Evolutionary conservation across 2,797 vertebrate species (phyloP).

Genomic region (Eupleurogrammus muticus): DNA sequence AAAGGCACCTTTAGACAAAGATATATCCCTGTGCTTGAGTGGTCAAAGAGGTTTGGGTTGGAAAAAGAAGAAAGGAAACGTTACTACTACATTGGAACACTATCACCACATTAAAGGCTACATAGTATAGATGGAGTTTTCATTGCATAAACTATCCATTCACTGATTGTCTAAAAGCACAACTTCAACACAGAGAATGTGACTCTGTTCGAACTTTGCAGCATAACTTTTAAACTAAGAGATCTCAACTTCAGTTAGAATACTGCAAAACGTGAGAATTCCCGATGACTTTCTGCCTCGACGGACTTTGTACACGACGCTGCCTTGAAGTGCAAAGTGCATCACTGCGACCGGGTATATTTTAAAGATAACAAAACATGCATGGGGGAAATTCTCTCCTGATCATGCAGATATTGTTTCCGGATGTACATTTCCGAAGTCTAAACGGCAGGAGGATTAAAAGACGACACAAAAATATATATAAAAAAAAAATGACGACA

Average conservation of each 20-base stretch:
- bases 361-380: conserved; percentile 54
- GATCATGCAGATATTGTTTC: conserved; percentile 62
- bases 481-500: conserved; percentile 61
- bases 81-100: conserved; percentile 53
- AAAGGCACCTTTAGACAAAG: conserved; percentile 84
- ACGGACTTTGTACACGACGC: conserved; percentile 7
- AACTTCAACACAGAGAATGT: conserved; percentile 41
- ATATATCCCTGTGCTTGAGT: conserved; percentile 61
- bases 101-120: conserved; percentile 58
- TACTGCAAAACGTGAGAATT: conserved; percentile 30
- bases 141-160: conserved; percentile 64
- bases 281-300: conserved; percentile 8
- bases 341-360: conserved; percentile 37
- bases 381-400: conserved; percentile 43
- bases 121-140: conserved; percentile 46
- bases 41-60: conserved; percentile 47
- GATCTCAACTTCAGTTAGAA: conserved; percentile 29
- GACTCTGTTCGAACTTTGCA: conserved; percentile 7
- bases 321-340: conserved; percentile 26
- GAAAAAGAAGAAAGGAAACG: conserved; percentile 21
- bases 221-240: conserved; percentile 17
- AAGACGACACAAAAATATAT: conserved; percentile 64
- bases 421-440: conserved; percentile 39
- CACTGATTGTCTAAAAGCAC: conserved; percentile 67
- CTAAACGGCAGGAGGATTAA: conserved; percentile 49